phyloP scores from a whole-genome alignment of 2,113 vertebrate species.

The Tor tambroides region DNA sequence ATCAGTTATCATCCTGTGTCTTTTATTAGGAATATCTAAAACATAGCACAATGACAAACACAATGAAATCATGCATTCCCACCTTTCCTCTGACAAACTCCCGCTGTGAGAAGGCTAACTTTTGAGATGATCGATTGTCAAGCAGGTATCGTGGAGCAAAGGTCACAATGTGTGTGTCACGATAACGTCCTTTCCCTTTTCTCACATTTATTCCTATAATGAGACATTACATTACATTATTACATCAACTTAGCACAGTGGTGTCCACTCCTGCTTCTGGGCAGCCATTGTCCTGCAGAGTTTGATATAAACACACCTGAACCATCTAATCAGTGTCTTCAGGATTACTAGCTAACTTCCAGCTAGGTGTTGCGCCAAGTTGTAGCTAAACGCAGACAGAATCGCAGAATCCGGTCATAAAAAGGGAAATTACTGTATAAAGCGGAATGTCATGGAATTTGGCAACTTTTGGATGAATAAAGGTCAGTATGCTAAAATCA shows the following conservation, averaged over 20 bases:
- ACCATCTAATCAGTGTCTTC: background rate
- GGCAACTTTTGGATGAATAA: no score
- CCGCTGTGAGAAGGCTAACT: constrained; percentile 92
- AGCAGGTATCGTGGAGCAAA: constrained; percentile 95
- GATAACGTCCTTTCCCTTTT: constrained; percentile 93
- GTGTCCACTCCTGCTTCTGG: background rate
- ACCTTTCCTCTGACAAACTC: constrained; percentile 96
- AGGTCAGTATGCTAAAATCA: no score
- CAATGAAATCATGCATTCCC: constrained; percentile 52
- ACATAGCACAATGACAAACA: background rate
- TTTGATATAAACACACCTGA: background rate
- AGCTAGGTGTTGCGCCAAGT: background rate
- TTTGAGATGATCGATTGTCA: constrained; percentile 92
- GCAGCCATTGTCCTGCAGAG: background rate
- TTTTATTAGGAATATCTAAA: background rate
- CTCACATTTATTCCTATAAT: constrained; percentile 90
- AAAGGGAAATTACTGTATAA: no score
- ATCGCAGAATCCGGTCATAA: no score
- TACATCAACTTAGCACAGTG: background rate
- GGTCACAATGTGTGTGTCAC: constrained; percentile 92
- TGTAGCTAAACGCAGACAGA: background rate
- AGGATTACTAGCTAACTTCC: background rate
- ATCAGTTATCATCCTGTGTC: background rate
- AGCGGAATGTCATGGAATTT: no score
- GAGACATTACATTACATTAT: background rate